Conservation (phyloP, 1,140 invertebrate genomes). For the Diachasma alloeum region DNA sequence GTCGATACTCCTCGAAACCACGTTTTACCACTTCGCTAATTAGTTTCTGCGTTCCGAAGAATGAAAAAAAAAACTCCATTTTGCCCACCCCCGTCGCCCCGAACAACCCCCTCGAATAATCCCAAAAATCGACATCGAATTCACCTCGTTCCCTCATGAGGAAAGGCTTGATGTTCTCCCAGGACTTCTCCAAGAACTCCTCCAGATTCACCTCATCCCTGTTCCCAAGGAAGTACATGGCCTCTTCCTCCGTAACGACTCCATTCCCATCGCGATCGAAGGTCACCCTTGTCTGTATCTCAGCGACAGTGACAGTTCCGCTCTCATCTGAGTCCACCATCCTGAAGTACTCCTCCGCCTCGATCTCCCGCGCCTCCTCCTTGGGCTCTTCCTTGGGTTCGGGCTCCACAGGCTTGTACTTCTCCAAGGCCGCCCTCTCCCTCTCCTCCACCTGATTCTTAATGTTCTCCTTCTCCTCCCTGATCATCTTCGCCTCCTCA, state of each 20-base stretch:
- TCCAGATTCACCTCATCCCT: slow-evolving; percentile 75
- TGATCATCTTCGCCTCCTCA: slow-evolving; percentile 75
- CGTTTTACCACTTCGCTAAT: too few relatives aligned
- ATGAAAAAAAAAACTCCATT: too few relatives aligned
- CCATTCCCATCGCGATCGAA: slow-evolving; percentile 93
- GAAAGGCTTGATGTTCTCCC: slow-evolving; percentile 82
- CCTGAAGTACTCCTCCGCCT: slow-evolving; percentile 77
- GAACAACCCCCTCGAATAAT: too few relatives aligned
- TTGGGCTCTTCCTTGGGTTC: slow-evolving; percentile 54
- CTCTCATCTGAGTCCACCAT: slow-evolving; percentile 82
- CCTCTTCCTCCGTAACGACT: slow-evolving; percentile 85
- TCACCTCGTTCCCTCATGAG: slow-evolving; percentile 76
- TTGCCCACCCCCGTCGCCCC: too few relatives aligned
- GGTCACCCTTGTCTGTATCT: slow-evolving; percentile 78
- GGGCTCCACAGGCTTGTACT: slow-evolving; percentile 75
- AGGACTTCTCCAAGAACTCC: slow-evolving; percentile 75
- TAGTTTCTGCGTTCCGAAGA: too few relatives aligned
- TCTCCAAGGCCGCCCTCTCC: slow-evolving; percentile 80
- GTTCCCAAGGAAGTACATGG: slow-evolving; percentile 80
- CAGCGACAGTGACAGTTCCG: slow-evolving; percentile 77
- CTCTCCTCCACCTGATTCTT: slow-evolving; percentile 78
- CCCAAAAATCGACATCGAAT: too few relatives aligned
- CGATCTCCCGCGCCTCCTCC: slow-evolving; percentile 68
- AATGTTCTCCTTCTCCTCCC: slow-evolving; percentile 76
- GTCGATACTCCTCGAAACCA: too few relatives aligned